Evolutionary conservation across 23 tunicate species (phyloP).

Genomic region (Corella eumyota): DNA sequence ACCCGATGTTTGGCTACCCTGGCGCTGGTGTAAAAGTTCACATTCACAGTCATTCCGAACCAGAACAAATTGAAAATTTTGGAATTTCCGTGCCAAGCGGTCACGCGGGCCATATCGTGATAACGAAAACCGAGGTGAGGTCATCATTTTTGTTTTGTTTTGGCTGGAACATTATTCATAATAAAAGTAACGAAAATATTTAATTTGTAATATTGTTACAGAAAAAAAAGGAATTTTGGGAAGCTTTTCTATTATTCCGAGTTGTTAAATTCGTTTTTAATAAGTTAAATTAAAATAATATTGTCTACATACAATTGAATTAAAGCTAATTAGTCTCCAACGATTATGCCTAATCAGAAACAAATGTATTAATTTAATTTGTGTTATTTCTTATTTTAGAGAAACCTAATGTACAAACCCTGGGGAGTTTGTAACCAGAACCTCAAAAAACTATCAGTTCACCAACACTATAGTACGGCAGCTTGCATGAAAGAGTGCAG

Average conservation of each 20-base stretch:
- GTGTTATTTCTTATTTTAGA: background rate
- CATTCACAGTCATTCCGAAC: constrained; percentile 28
- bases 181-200: too few species aligned
- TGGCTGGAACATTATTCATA: too few species aligned
- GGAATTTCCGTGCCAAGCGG: constrained; percentile 33
- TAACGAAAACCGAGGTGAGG: constrained; percentile 27
- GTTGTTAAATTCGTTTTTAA: too few species aligned
- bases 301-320: background rate
- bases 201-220: too few species aligned
- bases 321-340: too few species aligned
- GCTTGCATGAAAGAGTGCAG: constrained; percentile 40
- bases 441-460: constrained; percentile 10
- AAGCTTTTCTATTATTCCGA: too few species aligned
- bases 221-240: too few species aligned
- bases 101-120: constrained; percentile 24
- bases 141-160: too few species aligned
- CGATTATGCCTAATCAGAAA: too few species aligned
- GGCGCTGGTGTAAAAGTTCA: constrained; percentile 45
- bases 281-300: background rate
- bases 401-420: constrained; percentile 30
- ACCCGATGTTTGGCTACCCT: constrained; percentile 27
- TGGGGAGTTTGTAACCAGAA: constrained; percentile 36
- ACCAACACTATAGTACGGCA: constrained; percentile 6
- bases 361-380: background rate
- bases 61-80: constrained; percentile 25